phyloP scores from a whole-genome alignment of 2,113 vertebrate species.

The Redunca redunca region DNA sequence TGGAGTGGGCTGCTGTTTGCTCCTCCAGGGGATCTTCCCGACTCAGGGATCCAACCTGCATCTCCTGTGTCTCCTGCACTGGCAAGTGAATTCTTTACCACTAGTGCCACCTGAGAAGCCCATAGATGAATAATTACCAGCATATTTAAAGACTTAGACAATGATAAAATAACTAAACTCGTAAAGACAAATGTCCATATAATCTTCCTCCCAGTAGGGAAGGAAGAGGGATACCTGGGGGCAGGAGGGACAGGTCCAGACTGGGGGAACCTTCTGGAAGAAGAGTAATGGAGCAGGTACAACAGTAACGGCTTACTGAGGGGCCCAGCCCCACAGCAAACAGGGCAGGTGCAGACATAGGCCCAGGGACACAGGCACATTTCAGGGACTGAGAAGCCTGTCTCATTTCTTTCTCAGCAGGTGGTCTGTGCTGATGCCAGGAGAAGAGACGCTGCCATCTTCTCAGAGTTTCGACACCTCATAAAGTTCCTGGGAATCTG shows the following conservation, averaged over 20 bases:
- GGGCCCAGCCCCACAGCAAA: not conserved
- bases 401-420: not conserved
- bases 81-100: not conserved
- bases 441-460: not conserved
- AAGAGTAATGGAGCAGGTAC: not conserved
- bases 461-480: not conserved
- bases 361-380: not conserved
- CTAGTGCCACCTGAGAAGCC: not conserved
- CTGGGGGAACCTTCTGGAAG: not conserved
- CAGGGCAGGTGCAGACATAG: not conserved
- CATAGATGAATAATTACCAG: not conserved
- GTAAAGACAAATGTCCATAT: not conserved
- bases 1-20: not conserved
- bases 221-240: not conserved
- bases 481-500: not conserved
- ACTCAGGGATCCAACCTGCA: not conserved
- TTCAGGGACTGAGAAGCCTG: not conserved
- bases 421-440: not conserved
- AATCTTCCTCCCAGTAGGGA: not conserved
- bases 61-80: not conserved
- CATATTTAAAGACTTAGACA: not conserved
- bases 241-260: not conserved
- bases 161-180: not conserved
- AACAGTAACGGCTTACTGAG: not conserved
- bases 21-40: not conserved